phyloP scores from a whole-genome alignment of 2,888 invertebrate species.

The Cotesia congregata region DNA sequence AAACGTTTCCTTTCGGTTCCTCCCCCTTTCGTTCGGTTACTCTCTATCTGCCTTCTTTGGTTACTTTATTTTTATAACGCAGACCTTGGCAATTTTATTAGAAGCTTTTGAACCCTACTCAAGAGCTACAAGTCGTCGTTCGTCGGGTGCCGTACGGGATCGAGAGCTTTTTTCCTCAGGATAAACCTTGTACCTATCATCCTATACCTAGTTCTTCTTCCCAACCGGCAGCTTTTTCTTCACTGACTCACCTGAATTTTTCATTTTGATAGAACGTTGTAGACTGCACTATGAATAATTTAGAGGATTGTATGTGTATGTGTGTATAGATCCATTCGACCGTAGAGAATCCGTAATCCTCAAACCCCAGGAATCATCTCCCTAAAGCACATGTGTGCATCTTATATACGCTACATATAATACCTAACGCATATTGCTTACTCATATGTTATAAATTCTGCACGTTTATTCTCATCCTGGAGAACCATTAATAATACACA shows the following conservation, averaged over 20 bases:
- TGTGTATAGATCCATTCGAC: slow-evolving; percentile 22
- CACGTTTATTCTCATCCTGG: not conserved
- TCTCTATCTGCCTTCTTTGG: not conserved
- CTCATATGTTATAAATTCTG: not conserved
- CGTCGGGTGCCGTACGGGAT: not conserved
- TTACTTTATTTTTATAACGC: slow-evolving; percentile 11
- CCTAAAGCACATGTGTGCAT: slow-evolving; percentile 11
- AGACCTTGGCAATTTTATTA: slow-evolving; percentile 40
- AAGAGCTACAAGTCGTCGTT: slow-evolving; percentile 9
- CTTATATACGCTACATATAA: not conserved
- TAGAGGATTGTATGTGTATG: slow-evolving; percentile 29
- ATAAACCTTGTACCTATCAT: slow-evolving; percentile 8
- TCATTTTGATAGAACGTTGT: slow-evolving; percentile 37
- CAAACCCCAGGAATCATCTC: slow-evolving; percentile 25
- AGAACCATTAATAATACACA: not conserved
- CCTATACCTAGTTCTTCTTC: not conserved
- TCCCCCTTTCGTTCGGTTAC: not conserved
- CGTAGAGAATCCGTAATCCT: slow-evolving; percentile 31
- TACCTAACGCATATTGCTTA: not conserved
- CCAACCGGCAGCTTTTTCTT: not conserved
- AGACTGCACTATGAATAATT: slow-evolving; percentile 39
- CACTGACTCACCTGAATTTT: slow-evolving; percentile 40
- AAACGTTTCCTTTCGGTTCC: not conserved
- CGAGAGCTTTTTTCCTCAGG: slow-evolving; percentile 3
- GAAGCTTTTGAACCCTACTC: slow-evolving; percentile 29